phyloP scores from a whole-genome alignment of 2,113 vertebrate genomes.

The Myxocyprinus asiaticus region DNA sequence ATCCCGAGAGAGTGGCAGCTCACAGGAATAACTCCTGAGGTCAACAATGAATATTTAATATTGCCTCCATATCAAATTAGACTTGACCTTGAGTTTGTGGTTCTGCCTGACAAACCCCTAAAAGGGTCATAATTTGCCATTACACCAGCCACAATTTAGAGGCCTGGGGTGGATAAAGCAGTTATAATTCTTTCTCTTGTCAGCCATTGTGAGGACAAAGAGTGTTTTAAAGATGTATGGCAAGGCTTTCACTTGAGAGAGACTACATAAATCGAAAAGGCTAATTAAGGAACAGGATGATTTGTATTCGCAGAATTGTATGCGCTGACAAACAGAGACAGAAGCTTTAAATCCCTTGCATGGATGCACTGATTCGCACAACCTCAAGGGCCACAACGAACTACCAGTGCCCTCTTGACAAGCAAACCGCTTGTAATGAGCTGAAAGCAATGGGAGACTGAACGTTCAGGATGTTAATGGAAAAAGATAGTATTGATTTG shows the following conservation, averaged over 20 bases:
- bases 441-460: slow-evolving; percentile 18
- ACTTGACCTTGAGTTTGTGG: slow-evolving; percentile 66
- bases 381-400: slow-evolving; percentile 1
- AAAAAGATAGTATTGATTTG: slow-evolving; percentile 51
- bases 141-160: slow-evolving; percentile 42
- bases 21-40: slow-evolving; percentile 60
- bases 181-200: slow-evolving; percentile 31
- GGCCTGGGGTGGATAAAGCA: slow-evolving; percentile 41
- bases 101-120: slow-evolving; percentile 54
- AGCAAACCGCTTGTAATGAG: slow-evolving; percentile 35
- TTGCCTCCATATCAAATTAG: slow-evolving; percentile 66
- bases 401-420: slow-evolving; percentile 35
- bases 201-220: slow-evolving; percentile 5
- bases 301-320: slow-evolving; percentile 26
- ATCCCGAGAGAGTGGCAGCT: slow-evolving; percentile 32
- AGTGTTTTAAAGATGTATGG: slow-evolving; percentile 32
- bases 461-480: slow-evolving; percentile 37
- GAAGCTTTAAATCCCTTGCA: slow-evolving; percentile 5
- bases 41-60: slow-evolving; percentile 70
- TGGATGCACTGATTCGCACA: background rate
- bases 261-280: slow-evolving; percentile 37
- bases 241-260: slow-evolving; percentile 9
- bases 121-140: slow-evolving; percentile 60
- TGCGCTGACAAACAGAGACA: slow-evolving; percentile 5
- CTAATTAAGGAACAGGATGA: slow-evolving; percentile 35